These are phyloP conservation scores for Cynopterus brachyotis DNA, from an alignment of 2,113 vertebrate genomes.

Conservation along the genomic window DNA sequence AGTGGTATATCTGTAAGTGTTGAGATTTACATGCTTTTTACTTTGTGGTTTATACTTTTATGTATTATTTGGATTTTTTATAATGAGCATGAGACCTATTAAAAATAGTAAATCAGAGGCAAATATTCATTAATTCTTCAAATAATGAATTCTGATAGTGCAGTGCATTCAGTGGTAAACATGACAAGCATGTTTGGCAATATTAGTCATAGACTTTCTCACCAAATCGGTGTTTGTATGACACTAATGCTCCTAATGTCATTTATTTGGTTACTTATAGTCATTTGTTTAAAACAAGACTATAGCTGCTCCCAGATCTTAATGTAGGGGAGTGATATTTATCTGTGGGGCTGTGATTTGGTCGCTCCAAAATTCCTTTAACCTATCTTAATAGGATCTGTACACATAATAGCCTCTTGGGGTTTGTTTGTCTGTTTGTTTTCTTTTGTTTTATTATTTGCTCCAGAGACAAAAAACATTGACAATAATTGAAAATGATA, in stretches of 20 bases:
- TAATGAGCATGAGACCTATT: not conserved
- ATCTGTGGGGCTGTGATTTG: not conserved
- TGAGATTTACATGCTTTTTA: not conserved
- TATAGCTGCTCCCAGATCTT: not conserved
- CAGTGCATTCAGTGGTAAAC: not conserved
- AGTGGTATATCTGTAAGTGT: not conserved
- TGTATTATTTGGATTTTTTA: not conserved
- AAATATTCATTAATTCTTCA: not conserved
- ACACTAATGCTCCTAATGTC: not conserved
- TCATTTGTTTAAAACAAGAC: not conserved
- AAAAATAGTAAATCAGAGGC: not conserved
- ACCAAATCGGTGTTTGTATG: not conserved
- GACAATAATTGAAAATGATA: not conserved
- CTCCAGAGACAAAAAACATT: not conserved
- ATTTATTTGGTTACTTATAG: not conserved
- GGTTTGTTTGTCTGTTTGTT: not conserved
- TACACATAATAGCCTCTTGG: not conserved
- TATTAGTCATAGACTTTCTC: not conserved
- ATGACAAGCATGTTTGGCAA: not conserved
- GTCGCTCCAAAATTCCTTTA: not conserved
- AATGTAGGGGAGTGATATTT: not conserved
- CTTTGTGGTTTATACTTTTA: not conserved
- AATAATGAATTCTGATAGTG: not conserved
- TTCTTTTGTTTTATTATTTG: not conserved
- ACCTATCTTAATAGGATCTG: not conserved